Evolutionary conservation across 2,888 invertebrate genomes (phyloP).

Genomic region (Caenorhabditis panamensis): DNA sequence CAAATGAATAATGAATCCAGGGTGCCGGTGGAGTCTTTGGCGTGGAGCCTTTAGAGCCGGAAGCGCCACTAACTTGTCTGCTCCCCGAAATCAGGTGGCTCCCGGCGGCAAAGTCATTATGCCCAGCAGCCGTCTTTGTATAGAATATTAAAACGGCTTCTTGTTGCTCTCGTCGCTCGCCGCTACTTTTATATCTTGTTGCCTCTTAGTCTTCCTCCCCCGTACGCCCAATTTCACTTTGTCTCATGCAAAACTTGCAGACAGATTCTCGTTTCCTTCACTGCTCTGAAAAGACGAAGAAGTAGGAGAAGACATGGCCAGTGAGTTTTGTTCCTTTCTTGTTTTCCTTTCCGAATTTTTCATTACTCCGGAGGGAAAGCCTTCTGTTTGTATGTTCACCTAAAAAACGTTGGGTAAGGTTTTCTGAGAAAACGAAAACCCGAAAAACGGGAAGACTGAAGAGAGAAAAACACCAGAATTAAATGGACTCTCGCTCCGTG

Average conservation of each 20-base stretch:
- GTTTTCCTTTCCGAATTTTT: slow-evolving; percentile 19
- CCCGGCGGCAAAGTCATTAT: slow-evolving; percentile 21
- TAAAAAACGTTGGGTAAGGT: slow-evolving; percentile 2
- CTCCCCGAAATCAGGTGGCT: slow-evolving; percentile 20
- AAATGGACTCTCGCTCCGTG: slow-evolving; percentile 6
- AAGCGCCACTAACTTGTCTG: background rate
- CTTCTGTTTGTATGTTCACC: slow-evolving; percentile 28
- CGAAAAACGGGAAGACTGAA: background rate
- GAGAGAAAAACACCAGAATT: slow-evolving; percentile 20
- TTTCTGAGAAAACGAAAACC: slow-evolving; percentile 30
- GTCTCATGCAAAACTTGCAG: slow-evolving; percentile 45
- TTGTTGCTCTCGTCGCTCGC: slow-evolving; percentile 18
- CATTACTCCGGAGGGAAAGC: slow-evolving; percentile 37
- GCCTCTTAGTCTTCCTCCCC: slow-evolving; percentile 6
- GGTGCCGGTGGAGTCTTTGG: no score
- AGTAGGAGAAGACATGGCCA: slow-evolving; percentile 34
- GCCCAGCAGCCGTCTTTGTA: slow-evolving; percentile 26
- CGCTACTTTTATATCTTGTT: slow-evolving; percentile 19
- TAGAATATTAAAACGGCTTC: slow-evolving; percentile 36
- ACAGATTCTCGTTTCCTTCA: slow-evolving; percentile 26
- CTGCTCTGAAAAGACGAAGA: slow-evolving; percentile 1
- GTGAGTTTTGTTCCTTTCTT: slow-evolving; percentile 40
- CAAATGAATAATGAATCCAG: slow-evolving; percentile 47
- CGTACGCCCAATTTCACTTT: slow-evolving; percentile 59
- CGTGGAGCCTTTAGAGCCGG: background rate